Percentiles rank a stretch among this genome's conserved stretches.
Conservation (phyloP, 2,113 vertebrate genomes). For the Delphinapterus leucas region DNA sequence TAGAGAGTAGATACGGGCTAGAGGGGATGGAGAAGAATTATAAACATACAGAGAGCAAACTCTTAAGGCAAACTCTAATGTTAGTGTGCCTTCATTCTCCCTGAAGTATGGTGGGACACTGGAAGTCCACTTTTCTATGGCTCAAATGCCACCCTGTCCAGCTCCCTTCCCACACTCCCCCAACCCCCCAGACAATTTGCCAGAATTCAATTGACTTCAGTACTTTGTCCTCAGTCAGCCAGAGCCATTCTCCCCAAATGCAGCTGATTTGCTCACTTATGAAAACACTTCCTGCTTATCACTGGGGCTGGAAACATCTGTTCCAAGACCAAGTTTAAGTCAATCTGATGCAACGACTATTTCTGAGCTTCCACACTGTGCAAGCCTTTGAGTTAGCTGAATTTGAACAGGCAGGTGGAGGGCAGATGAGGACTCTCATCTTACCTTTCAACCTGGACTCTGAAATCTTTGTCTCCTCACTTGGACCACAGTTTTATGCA, state of each 20-base stretch:
- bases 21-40: neutral
- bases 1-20: neutral
- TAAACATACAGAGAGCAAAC: neutral
- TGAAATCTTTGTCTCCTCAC: neutral
- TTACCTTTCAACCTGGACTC: neutral
- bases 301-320: neutral
- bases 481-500: neutral
- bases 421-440: neutral
- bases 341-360: neutral
- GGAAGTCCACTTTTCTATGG: neutral
- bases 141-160: neutral
- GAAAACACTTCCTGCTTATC: constrained; percentile 3
- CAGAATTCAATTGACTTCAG: neutral
- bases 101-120: neutral
- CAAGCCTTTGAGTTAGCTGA: neutral
- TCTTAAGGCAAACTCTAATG: neutral
- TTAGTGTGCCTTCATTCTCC: neutral
- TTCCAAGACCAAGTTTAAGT: neutral
- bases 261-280: neutral
- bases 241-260: neutral
- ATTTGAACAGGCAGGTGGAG: neutral
- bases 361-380: neutral
- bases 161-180: neutral
- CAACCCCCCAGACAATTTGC: neutral
- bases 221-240: neutral